phyloP scores from a whole-genome alignment of 2,888 invertebrate species.

The Lycia hirtaria region DNA sequence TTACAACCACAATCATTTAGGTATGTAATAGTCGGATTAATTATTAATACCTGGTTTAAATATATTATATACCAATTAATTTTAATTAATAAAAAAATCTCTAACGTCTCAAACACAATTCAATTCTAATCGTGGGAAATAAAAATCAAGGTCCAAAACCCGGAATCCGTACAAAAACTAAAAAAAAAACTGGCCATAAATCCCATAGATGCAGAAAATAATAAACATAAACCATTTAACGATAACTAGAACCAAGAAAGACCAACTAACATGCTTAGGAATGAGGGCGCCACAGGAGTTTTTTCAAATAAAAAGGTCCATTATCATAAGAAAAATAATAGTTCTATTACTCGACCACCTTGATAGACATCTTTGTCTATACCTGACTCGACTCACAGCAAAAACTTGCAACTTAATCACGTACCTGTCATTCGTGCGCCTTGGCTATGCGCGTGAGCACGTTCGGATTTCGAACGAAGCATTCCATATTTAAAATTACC shows the following conservation, averaged over 20 bases:
- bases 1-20: too few species aligned
- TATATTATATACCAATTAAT: too few species aligned
- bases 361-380: not conserved
- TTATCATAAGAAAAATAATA: not conserved
- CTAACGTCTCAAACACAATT: too few species aligned
- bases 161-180: not conserved
- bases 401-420: conserved; percentile 33
- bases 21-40: too few species aligned
- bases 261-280: not conserved
- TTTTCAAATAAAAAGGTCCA: not conserved
- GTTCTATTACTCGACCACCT: not conserved
- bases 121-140: conserved; percentile 10
- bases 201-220: conserved; percentile 9
- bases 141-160: conserved; percentile 7
- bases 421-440: conserved; percentile 41
- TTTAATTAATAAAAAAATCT: too few species aligned
- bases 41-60: too few species aligned
- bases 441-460: conserved; percentile 58
- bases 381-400: conserved; percentile 40
- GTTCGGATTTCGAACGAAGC: conserved; percentile 43
- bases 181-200: not conserved
- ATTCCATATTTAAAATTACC: conserved; percentile 3
- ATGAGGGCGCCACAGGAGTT: not conserved
- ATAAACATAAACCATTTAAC: conserved; percentile 16
- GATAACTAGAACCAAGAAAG: conserved; percentile 7